These are phyloP conservation scores for Gambelia wislizenii DNA, from an alignment of 2,797 vertebrate species.

Conservation along the genomic window DNA sequence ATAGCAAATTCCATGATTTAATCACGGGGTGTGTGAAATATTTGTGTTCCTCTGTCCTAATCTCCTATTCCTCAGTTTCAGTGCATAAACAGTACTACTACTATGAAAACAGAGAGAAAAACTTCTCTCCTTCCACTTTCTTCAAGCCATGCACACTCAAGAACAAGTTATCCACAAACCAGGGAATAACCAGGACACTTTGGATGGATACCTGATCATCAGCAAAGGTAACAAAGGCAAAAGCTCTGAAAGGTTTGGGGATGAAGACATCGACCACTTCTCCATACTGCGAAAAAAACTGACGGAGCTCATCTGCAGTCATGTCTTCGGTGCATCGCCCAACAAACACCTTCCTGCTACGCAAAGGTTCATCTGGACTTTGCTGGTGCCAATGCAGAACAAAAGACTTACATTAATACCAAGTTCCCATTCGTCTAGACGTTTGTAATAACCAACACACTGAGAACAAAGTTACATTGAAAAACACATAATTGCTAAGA, in stretches of 20 bases:
- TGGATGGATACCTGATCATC: slow-evolving; percentile 91
- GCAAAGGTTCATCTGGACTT: slow-evolving; percentile 93
- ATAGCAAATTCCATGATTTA: too few relatives aligned
- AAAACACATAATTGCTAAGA: neutral
- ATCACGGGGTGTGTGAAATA: too few relatives aligned
- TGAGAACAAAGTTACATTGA: fast-evolving
- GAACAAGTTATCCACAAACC: neutral
- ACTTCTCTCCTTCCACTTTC: neutral
- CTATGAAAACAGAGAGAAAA: neutral
- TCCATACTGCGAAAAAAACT: slow-evolving; percentile 98
- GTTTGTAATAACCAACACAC: neutral
- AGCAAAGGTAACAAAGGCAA: slow-evolving; percentile 97
- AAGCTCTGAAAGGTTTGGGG: slow-evolving; percentile 97
- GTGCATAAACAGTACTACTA: neutral
- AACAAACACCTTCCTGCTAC: slow-evolving; percentile 97
- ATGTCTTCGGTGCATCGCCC: slow-evolving; percentile 98
- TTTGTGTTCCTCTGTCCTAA: too few relatives aligned
- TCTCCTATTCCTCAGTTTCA: neutral
- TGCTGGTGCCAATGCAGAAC: slow-evolving; percentile 73
- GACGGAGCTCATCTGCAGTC: slow-evolving; percentile 91
- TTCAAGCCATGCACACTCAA: neutral
- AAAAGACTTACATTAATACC: neutral
- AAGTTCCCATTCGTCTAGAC: neutral
- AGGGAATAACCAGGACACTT: neutral
- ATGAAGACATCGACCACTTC: slow-evolving; percentile 99